A percentile compares a stretch with the other conserved stretches of the same genome.
phyloP scores from a whole-genome alignment of 2,113 vertebrate species.

The Clarias gariepinus region DNA sequence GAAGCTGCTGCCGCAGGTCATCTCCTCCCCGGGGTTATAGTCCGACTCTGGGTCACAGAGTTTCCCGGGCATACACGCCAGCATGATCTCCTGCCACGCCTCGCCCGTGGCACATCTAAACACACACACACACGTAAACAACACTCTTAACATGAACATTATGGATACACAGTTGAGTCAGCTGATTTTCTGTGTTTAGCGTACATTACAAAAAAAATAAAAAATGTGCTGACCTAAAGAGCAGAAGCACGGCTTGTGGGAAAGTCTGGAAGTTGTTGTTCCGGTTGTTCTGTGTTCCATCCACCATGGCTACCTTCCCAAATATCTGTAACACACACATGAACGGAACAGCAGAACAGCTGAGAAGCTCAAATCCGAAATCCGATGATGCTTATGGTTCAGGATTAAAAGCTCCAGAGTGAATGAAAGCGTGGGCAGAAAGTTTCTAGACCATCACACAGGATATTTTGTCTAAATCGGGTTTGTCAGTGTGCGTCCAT shows the following conservation, averaged over 20 bases:
- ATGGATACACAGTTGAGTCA: background rate
- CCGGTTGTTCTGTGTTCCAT: slow-evolving; percentile 94
- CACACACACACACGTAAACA: background rate
- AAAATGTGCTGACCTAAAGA: slow-evolving; percentile 83
- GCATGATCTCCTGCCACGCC: slow-evolving; percentile 98
- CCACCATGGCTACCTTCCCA: slow-evolving; percentile 97
- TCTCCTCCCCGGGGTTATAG: slow-evolving; percentile 87
- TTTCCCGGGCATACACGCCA: slow-evolving; percentile 92
- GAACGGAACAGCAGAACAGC: background rate
- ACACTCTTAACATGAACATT: too few species aligned
- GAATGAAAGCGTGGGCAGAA: background rate
- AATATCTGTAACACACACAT: slow-evolving; percentile 79
- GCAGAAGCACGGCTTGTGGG: slow-evolving; percentile 91
- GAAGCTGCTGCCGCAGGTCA: slow-evolving; percentile 93
- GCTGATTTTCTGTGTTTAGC: background rate
- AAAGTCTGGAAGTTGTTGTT: slow-evolving; percentile 99
- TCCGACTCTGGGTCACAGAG: slow-evolving; percentile 94
- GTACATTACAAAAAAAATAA: background rate
- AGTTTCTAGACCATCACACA: background rate
- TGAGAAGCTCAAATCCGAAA: background rate
- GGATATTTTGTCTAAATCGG: background rate
- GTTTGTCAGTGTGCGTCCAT: background rate
- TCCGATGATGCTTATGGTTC: background rate
- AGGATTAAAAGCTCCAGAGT: background rate
- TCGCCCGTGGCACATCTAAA: slow-evolving; percentile 95